Evolutionary conservation across 1,140 invertebrate genomes (phyloP), one percentile per base, ranked within the genome.

Genomic region (Colletes gigas): DNA sequence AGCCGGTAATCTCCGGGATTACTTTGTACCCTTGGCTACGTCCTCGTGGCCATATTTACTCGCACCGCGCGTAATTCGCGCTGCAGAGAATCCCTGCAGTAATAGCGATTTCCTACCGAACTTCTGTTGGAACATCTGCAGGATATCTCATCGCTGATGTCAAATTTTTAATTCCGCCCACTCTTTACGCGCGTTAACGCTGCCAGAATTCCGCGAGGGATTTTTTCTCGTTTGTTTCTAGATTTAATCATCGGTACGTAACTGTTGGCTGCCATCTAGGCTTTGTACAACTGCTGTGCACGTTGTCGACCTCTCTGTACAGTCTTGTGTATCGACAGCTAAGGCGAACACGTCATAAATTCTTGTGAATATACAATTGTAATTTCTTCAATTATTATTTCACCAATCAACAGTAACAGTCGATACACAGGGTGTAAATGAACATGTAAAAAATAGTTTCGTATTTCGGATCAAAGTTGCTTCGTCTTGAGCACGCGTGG

Each of bases 1-100:
- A 93, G 92, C 92, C 91, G 91, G 88, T 93, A 93, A 93, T 93
- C 92, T 91, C 88, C 70, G 85, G 91, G 93, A 93, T 93, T 93
- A 92, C 89, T 89, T 89, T 92, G 90, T 86, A 88, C 87, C 90
- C 86, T 81, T 87, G 85, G 84, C 84, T 78, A 82, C 82, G 84
- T 88, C 84, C 88, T 89, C 83, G 74, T 68, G 83, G 82, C 82
- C 87, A 84, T 88, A 91, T 91, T 91, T 91, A 90, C 88, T 89
- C 89, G 84, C 83, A 82, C 87, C 87, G 84, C 30, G 76, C 78
- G 86, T 85, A 89, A 87, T 88, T 90, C 86, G 87, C 66, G 73
- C 75, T 67, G 50, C 70, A 85, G 87, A 89, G 88, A 83, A 87
- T 87, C 84, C 85, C 78, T 83, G 81, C 77, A 86, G 81, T 83